Evolutionary conservation across 92 coral and sea anemone species (phyloP).

Genomic region (Virgularia gustaviana): DNA sequence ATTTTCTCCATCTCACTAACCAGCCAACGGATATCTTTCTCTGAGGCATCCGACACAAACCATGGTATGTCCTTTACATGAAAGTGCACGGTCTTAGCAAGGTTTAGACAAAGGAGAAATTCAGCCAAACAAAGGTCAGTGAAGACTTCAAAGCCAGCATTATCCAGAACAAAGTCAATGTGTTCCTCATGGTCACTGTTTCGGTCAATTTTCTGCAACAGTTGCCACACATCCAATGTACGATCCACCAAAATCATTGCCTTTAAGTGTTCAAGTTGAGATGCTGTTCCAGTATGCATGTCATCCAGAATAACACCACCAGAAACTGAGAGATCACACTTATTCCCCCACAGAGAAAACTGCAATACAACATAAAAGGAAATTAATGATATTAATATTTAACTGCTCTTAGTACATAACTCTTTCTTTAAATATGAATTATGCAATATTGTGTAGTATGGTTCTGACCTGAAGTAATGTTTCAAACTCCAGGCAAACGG

Average conservation of each 20-base stretch:
- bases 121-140: slow-evolving; percentile 93
- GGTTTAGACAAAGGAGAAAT: slow-evolving; percentile 61
- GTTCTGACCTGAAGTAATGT: slow-evolving; percentile 71
- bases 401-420: too few relatives aligned
- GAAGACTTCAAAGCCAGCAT: slow-evolving; percentile 96
- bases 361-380: too few relatives aligned
- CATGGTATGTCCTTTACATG: slow-evolving; percentile 90
- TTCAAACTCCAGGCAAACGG: slow-evolving; percentile 57
- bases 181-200: slow-evolving; percentile 45
- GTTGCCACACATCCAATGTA: slow-evolving; percentile 64
- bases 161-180: slow-evolving; percentile 88
- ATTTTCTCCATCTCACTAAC: slow-evolving; percentile 60
- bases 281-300: slow-evolving; percentile 55
- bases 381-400: too few relatives aligned
- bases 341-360: slow-evolving; percentile 98
- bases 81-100: slow-evolving; percentile 64
- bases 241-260: slow-evolving; percentile 74
- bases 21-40: slow-evolving; percentile 71
- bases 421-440: too few relatives aligned
- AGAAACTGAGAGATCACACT: slow-evolving; percentile 90
- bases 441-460: neutral
- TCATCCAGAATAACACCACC: slow-evolving; percentile 70
- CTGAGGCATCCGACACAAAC: slow-evolving; percentile 93
- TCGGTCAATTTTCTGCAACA: slow-evolving; percentile 31
- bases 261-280: slow-evolving; percentile 64